Conservation (phyloP, 1,140 invertebrate genomes). For the Megalopta genalis region DNA sequence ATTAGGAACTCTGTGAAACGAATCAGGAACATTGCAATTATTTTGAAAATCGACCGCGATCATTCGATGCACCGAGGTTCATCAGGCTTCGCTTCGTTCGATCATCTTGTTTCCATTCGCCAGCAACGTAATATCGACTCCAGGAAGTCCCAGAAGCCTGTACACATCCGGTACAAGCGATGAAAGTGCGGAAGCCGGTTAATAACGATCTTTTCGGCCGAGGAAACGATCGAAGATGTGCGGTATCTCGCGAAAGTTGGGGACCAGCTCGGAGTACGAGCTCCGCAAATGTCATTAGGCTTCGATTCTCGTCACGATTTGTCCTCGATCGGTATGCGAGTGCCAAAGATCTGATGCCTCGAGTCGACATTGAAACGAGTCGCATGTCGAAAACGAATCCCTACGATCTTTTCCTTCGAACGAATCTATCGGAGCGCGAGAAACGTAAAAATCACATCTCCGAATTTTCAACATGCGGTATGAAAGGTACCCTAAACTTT, state of each 20-base stretch:
- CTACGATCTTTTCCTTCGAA: background rate
- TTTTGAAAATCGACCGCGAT: too few relatives aligned
- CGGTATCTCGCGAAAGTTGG: slow-evolving; percentile 17
- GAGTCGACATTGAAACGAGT: slow-evolving; percentile 15
- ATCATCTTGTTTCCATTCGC: background rate
- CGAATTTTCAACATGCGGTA: too few relatives aligned
- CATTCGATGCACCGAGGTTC: too few relatives aligned
- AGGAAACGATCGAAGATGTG: background rate
- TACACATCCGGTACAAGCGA: background rate
- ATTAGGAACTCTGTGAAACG: too few relatives aligned
- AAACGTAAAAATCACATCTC: too few relatives aligned
- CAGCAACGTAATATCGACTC: background rate
- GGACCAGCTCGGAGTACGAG: background rate
- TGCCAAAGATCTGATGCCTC: slow-evolving; percentile 24
- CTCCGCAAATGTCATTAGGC: slow-evolving; percentile 41
- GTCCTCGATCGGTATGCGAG: slow-evolving; percentile 66
- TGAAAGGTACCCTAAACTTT: too few relatives aligned
- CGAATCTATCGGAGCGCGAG: background rate
- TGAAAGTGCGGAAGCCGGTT: slow-evolving; percentile 33
- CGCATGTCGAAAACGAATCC: background rate
- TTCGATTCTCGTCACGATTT: slow-evolving; percentile 65
- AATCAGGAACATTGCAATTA: too few relatives aligned
- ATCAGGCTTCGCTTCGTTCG: too few relatives aligned
- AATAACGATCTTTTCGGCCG: background rate
- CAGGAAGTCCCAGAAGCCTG: background rate